These are phyloP conservation scores for Micrastur ruficollis DNA, from an alignment of 2,797 vertebrate genomes.

Conservation along the genomic window DNA sequence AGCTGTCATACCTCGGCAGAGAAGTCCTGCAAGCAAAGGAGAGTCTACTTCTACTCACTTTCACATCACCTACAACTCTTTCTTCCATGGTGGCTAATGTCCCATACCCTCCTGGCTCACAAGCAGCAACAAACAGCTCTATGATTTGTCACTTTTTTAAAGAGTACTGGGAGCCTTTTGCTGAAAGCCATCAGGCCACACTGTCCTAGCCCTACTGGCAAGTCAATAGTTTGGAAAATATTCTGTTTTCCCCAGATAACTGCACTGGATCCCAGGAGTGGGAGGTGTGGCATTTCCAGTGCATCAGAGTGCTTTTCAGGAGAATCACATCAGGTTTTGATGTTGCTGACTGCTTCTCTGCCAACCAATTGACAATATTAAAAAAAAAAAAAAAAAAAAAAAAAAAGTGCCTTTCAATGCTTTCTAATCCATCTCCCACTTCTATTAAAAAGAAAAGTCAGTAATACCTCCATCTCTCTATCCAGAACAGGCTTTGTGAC, in stretches of 20 bases:
- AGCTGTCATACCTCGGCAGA: conserved; percentile 66
- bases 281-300: background rate
- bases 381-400: background rate
- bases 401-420: background rate
- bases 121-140: background rate
- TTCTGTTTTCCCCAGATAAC: conserved; percentile 17
- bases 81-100: conserved; percentile 30
- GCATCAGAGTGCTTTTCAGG: background rate
- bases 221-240: conserved; percentile 19
- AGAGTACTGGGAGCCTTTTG: background rate
- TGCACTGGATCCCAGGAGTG: background rate
- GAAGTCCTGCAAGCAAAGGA: conserved; percentile 58
- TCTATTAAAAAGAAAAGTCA: background rate
- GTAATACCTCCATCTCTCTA: background rate
- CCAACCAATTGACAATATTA: background rate
- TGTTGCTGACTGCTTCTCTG: background rate
- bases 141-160: background rate
- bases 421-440: background rate
- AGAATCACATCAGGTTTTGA: conserved; percentile 14
- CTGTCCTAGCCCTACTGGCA: background rate
- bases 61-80: conserved; percentile 32
- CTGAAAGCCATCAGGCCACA: background rate
- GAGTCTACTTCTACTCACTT: conserved; percentile 49
- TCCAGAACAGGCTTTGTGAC: background rate
- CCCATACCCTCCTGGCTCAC: conserved; percentile 15